Evolutionary conservation across 2,113 vertebrate genomes (phyloP), one percentile per base, ranked within the genome.

Genomic region (Semnornis frantzii): DNA sequence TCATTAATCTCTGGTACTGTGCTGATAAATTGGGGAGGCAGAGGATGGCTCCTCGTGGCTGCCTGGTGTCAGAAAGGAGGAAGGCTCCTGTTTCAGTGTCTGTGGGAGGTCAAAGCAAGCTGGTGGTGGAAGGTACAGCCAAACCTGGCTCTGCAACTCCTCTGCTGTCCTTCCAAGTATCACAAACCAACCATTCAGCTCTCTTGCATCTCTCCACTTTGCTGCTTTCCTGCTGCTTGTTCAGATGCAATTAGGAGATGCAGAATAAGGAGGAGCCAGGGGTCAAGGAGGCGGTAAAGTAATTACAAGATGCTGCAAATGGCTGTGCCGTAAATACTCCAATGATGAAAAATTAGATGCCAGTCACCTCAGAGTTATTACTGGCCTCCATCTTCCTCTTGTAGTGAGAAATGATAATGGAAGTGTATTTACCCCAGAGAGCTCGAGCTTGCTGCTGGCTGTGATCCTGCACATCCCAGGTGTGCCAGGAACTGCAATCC

Each of bases 281-380:
- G 79, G 85, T 95, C 70, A 83, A 89, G 83, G 95, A 70, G 82
- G 83, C 20, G 1, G 94, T 82, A 89, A 94, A 90, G 91, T 80
- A 78, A 94, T 96, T 97, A 94, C 89, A 92, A 94, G 96, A 78
- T 58, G 37, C 91, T 91, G 87, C 92, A 85, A 65, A 64, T 19
- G 75, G 72, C 89, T 54, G 18, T 54, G n/a, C 69, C 95, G 77
- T 89, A 86, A 92, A 90, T 88, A 82, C 74, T 94, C 50, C 28
- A 59, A 42, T 87, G 59, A 94, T 93, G 89, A 91, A 91, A 93
- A 96, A 95, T 93, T 62, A 90, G 83, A 91, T 77, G 63, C 78
- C 78, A 39, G 89, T 90, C 80, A 94, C 89, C 86, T 93, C 79
- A 1, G 78, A 54, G 81, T 94, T 87, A 64, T 83, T 95, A 83